These are phyloP conservation scores for Prunella himalayana DNA, from an alignment of 2,113 vertebrate genomes.

Conservation along the genomic window DNA sequence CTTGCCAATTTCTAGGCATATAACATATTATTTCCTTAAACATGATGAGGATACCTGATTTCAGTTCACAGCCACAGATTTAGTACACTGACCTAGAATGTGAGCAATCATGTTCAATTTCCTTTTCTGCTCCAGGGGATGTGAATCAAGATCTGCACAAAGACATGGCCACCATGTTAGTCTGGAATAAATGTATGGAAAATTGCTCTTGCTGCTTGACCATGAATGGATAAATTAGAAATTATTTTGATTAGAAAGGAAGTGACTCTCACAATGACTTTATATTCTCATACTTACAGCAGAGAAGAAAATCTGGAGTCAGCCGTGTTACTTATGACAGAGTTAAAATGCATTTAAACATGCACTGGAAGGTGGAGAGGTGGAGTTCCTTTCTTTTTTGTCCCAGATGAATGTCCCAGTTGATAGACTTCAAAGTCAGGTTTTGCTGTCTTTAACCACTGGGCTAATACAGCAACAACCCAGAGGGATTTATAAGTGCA, in stretches of 20 bases:
- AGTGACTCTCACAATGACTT: neutral
- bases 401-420: neutral
- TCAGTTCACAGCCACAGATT: neutral
- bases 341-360: neutral
- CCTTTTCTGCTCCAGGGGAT: neutral
- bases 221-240: neutral
- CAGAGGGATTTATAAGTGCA: neutral
- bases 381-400: neutral
- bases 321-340: neutral
- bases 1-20: neutral
- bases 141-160: neutral
- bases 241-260: neutral
- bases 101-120: neutral
- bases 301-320: neutral
- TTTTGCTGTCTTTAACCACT: neutral
- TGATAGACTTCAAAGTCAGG: neutral
- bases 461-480: neutral
- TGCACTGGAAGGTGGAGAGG: neutral
- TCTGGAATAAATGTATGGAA: neutral
- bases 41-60: neutral
- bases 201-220: neutral
- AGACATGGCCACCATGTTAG: neutral
- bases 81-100: neutral
- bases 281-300: neutral
- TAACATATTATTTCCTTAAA: neutral